A percentile compares a stretch with the other conserved stretches of the same genome.
These are phyloP conservation scores for Gyps fulvus DNA, from an alignment of 2,113 vertebrate species.

Conservation along the genomic window DNA sequence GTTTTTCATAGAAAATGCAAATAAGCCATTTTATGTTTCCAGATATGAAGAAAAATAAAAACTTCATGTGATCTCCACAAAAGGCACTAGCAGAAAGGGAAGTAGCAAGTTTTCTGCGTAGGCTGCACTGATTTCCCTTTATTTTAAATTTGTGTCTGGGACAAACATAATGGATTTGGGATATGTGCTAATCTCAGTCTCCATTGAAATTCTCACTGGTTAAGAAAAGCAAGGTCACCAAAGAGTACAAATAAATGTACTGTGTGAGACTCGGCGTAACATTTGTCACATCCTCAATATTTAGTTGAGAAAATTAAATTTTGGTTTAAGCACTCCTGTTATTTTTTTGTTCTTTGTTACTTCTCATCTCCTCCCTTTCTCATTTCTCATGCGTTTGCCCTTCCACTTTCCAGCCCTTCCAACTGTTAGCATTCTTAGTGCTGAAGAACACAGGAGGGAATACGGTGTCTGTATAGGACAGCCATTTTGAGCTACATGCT, in stretches of 20 bases:
- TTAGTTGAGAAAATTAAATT: background rate
- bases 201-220: background rate
- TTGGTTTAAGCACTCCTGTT: background rate
- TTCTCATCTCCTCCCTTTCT: background rate
- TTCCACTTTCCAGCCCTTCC: background rate
- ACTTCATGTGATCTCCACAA: background rate
- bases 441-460: background rate
- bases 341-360: background rate
- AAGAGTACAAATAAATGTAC: background rate
- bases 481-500: slow-evolving; percentile 37
- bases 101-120: background rate
- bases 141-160: background rate
- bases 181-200: background rate
- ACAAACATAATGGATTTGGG: background rate
- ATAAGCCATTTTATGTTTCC: background rate
- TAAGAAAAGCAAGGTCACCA: background rate
- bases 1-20: background rate
- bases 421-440: background rate
- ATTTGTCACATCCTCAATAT: background rate
- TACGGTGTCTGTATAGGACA: background rate
- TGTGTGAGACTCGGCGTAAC: background rate
- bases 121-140: background rate
- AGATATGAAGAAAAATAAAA: background rate
- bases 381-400: background rate
- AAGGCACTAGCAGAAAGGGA: background rate